A percentile compares a stretch with the other conserved stretches of the same genome.
Evolutionary conservation across 2,113 vertebrate genomes (phyloP).

Genomic region (Blennius ocellaris): DNA sequence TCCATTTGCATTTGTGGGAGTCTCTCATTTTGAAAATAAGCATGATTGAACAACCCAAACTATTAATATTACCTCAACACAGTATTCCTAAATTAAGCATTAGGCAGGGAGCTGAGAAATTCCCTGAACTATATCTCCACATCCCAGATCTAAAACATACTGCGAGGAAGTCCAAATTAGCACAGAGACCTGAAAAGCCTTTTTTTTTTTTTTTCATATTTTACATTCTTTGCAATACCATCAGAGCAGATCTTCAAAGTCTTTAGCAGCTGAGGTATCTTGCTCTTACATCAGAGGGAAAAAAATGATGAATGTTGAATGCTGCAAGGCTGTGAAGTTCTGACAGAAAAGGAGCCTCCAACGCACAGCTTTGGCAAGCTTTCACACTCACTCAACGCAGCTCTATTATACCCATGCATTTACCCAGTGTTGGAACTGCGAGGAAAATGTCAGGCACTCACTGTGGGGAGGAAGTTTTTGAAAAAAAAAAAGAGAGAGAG

Average conservation of each 20-base stretch:
- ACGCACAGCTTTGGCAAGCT: conserved; percentile 48
- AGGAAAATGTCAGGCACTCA: conserved; percentile 38
- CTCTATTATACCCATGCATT: conserved; percentile 56
- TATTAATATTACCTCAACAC: background rate
- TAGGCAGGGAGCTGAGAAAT: conserved; percentile 23
- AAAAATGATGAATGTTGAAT: conserved; percentile 72
- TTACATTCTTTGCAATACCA: conserved; percentile 60
- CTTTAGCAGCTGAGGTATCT: conserved; percentile 49
- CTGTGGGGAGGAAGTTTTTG: conserved; percentile 37
- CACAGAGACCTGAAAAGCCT: conserved; percentile 32
- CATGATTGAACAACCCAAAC: conserved; percentile 4
- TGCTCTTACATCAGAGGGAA: conserved; percentile 57
- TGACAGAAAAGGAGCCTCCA: conserved; percentile 59
- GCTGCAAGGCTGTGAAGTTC: conserved; percentile 62
- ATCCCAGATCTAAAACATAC: conserved; percentile 41
- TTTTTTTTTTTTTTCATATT: conserved; percentile 44
- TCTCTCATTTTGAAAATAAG: background rate
- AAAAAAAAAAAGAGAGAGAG: conserved; percentile 24
- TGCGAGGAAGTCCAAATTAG: conserved; percentile 50
- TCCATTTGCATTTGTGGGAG: background rate
- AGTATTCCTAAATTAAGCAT: conserved; percentile 40
- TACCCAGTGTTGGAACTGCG: conserved; percentile 18
- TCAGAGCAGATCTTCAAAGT: conserved; percentile 68
- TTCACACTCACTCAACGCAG: conserved; percentile 35
- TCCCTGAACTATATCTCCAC: conserved; percentile 25